Percentiles rank a stretch among this genome's conserved stretches.
Conservation (phyloP, 2,113 vertebrate species). For the Lichenostomus cassidix region DNA sequence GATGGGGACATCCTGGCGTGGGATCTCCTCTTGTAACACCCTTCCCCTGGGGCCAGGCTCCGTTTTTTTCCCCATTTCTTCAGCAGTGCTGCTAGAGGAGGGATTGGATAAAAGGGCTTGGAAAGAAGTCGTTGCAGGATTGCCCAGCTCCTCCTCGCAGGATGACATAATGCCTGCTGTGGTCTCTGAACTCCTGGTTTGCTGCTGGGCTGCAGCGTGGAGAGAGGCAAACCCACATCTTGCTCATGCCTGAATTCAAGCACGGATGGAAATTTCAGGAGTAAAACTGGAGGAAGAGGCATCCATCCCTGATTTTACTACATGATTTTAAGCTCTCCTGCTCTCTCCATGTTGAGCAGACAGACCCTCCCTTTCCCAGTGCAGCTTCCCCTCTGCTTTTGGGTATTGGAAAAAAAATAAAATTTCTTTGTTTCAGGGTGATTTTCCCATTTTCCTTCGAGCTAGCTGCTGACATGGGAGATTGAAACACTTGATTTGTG, state of each 20-base stretch:
- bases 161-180: conserved; percentile 55
- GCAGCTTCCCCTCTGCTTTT: background rate
- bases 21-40: background rate
- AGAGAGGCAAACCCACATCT: background rate
- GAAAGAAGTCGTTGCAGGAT: background rate
- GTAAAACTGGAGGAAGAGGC: background rate
- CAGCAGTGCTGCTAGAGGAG: background rate
- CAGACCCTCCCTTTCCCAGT: background rate
- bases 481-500: background rate
- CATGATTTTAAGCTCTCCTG: background rate
- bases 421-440: background rate
- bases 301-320: background rate
- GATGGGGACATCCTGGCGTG: background rate
- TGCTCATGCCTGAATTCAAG: background rate
- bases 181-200: background rate
- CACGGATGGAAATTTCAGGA: background rate
- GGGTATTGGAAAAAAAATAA: background rate
- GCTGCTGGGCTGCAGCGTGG: conserved; percentile 7
- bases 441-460: background rate
- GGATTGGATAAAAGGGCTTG: background rate
- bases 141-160: conserved; percentile 55
- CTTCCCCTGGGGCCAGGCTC: background rate
- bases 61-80: background rate
- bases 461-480: background rate
- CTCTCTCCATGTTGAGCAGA: background rate